phyloP scores from a whole-genome alignment of 1,140 invertebrate genomes.

The Hyposmocoma kahamanoa region DNA sequence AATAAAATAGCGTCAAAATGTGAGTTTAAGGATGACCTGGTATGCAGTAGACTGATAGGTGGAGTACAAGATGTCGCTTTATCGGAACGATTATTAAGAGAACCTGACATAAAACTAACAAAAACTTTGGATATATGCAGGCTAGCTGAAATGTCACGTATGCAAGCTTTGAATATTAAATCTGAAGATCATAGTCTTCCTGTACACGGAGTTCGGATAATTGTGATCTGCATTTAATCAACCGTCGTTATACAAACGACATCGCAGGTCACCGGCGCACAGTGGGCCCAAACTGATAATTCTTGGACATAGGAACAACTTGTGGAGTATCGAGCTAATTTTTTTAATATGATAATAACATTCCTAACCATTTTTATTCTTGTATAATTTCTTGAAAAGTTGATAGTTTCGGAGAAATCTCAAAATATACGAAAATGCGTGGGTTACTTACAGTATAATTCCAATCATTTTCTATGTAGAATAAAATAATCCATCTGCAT shows the following conservation, averaged over 20 bases:
- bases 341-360: no score
- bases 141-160: slow-evolving; percentile 7
- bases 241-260: not conserved
- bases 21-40: slow-evolving; percentile 19
- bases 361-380: no score
- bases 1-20: slow-evolving; percentile 20
- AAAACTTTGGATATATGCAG: slow-evolving; percentile 9
- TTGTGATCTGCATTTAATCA: not conserved
- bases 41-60: slow-evolving; percentile 16
- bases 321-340: no score
- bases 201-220: not conserved
- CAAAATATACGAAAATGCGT: no score
- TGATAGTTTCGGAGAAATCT: no score
- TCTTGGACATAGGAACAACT: no score
- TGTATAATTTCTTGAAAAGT: no score
- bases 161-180: slow-evolving; percentile 7
- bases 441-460: no score
- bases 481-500: no score
- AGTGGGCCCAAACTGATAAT: no score
- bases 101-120: slow-evolving; percentile 3
- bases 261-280: no score
- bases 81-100: slow-evolving; percentile 4
- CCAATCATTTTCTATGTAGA: no score
- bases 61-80: slow-evolving; percentile 5
- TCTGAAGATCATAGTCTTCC: not conserved